Base-by-base conservation (phyloP, 1,140 invertebrate genomes). In the Polypedilum pembai region DNA sequence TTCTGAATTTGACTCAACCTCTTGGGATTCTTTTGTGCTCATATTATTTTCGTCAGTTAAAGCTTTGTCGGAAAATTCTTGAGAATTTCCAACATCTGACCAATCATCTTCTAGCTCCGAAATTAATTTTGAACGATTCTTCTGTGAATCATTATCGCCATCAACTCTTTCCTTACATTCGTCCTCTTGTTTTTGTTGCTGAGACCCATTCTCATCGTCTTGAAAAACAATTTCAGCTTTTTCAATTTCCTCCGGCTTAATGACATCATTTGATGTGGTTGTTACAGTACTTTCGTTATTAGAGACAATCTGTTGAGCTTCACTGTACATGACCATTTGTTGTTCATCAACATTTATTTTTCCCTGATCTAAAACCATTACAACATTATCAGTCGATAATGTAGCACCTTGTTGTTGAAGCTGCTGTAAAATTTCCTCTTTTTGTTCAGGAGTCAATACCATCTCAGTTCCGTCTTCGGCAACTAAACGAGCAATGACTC, bases 401-500 rank as follows among this genome's bases (percentile, higher is more conserved):
- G 65, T 69, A 8, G 65, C 79, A 63, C 76, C 77, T 8, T 79
- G 79, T 20, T 80, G 79, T 45, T 82, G 79, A 21, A 81, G 79
- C 76, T 80, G 81, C 0, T 81, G 74, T 10, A 40, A 66, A 8
- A 82, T 82, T 73, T 82, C 81, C 17, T 82, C 80, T 10, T 80
- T 78, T 33, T 82, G 81, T 69, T 80, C 80, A 1, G 79, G 77
- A 7, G 81, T 82, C 4, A 82, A 76, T 74, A 81, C 77, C 18
- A 82, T 79, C 73, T 80, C 80, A 69, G 78, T 80, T 21, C 81
- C 81, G 76, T 82, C 81, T 20, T 80, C 80, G 7, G 77, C 79
- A 10, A 82, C 79, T 74, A 82, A 82, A 69, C 81, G 81, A 0
- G 76, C 17, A 40, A 73, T 24, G 17, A 74, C 24, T 41, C n/a